Evolutionary conservation across 2,113 vertebrate genomes (phyloP), one percentile per base, ranked within the genome.

Genomic region (Mormoops blainvillei): DNA sequence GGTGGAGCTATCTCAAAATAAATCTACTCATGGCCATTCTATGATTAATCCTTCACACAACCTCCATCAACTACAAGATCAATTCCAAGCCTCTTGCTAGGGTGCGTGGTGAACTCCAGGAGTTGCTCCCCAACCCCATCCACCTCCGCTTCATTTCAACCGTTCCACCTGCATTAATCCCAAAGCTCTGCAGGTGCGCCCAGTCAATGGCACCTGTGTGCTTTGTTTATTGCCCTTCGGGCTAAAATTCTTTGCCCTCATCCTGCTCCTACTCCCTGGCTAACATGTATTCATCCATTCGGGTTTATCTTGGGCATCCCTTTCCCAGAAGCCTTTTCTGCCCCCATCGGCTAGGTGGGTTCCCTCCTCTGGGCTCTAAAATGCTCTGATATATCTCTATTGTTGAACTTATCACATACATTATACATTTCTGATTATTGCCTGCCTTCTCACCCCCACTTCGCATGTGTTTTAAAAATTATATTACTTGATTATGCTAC

Each of bases 1-100:
- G 31, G 20, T 20, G 8, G 38, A 85, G 77, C 89, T 87, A 91
- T 93, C 67, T 91, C 36, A 71, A 96, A 96, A 36, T 41, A 65
- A 83, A 70, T 87, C 19, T 89, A 24, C 16, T 80, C 24, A 52
- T 24, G 26, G 28, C 43, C 31, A 74, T 41, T 43, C 71, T 52
- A 36, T 22, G 41, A 67, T 6, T 50, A 92, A 82, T n/a, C 8
- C 13, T 67, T 91, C 48, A 52, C 56, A 74, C 19, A 22, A 3
- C 82, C 65, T 16, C 41, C 19, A 45, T 89, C 68, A 45, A 54
- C n/a, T 70, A 45, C 0, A 41, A 18, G 20, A 82, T 68, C 77
- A 78, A 89, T 28, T 58, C 19, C 38, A 83, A 92, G 5, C 24
- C 43, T 52, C 71, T 43, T 24, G 56, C 5, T n/a, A 19, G 58